These are phyloP conservation scores for Clamator glandarius DNA, from an alignment of 2,797 vertebrate species.

Conservation along the genomic window DNA sequence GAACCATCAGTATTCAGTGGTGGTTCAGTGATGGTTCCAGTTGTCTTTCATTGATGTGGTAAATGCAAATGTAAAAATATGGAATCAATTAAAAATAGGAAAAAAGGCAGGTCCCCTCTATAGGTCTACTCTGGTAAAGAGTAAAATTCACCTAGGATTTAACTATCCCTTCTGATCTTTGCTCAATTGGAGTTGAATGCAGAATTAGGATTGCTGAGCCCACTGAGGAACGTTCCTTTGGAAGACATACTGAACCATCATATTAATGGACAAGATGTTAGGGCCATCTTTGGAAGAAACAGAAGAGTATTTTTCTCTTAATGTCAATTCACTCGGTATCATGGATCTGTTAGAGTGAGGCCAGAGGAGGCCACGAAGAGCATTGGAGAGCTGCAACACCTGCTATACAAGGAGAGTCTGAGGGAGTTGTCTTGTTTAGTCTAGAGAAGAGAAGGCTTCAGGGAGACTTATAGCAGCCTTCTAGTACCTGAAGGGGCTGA, in stretches of 20 bases:
- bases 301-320: not conserved
- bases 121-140: not conserved
- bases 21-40: not conserved
- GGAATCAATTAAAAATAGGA: rapidly evolving
- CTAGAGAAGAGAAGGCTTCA: no score
- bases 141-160: not conserved
- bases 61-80: not conserved
- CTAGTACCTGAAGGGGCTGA: no score
- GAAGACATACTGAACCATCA: not conserved
- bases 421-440: no score
- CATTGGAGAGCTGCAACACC: no score
- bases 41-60: not conserved
- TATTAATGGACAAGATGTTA: not conserved
- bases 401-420: no score
- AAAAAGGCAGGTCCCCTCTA: not conserved
- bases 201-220: not conserved
- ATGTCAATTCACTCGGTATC: not conserved
- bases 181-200: not conserved
- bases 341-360: no score
- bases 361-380: no score
- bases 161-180: not conserved
- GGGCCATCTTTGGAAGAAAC: not conserved
- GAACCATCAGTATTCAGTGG: not conserved
- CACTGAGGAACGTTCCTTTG: not conserved
- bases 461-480: no score